phyloP scores from a whole-genome alignment of 92 coral and sea anemone genomes.

The Phenganax subtilis region DNA sequence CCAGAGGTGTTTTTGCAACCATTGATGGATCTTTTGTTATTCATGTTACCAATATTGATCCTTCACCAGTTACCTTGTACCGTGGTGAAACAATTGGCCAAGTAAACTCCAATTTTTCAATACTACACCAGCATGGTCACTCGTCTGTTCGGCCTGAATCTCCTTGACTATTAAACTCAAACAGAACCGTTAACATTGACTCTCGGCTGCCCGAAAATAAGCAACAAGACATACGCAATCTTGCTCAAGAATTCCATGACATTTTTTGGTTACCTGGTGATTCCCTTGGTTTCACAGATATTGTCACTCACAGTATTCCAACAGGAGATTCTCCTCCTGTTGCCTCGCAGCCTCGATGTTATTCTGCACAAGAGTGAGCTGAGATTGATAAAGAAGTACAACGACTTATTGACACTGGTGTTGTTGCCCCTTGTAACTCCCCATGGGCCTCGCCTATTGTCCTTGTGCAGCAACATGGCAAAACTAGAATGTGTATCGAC shows the following conservation, averaged over 20 bases:
- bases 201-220: not conserved
- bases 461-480: not conserved
- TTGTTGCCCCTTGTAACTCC: slow-evolving; percentile 23
- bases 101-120: not conserved
- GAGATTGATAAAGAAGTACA: slow-evolving; percentile 19
- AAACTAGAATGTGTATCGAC: slow-evolving; percentile 13
- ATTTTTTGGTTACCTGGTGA: slow-evolving; percentile 31
- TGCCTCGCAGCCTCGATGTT: slow-evolving; percentile 16
- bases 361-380: slow-evolving; percentile 5
- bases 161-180: not conserved
- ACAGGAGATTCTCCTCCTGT: slow-evolving; percentile 25
- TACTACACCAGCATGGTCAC: not conserved
- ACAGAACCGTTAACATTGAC: not conserved
- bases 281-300: slow-evolving; percentile 13
- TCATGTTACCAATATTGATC: slow-evolving; percentile 23
- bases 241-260: not conserved
- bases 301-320: slow-evolving; percentile 5
- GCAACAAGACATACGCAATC: slow-evolving; percentile 10
- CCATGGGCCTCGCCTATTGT: slow-evolving; percentile 17
- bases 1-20: slow-evolving; percentile 13
- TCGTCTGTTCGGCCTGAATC: not conserved
- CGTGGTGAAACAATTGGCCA: slow-evolving; percentile 19
- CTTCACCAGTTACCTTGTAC: slow-evolving; percentile 16
- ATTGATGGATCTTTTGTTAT: slow-evolving; percentile 11
- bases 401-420: slow-evolving; percentile 20